phyloP scores from a whole-genome alignment of 2,797 vertebrate genomes.

The Falco berigora region DNA sequence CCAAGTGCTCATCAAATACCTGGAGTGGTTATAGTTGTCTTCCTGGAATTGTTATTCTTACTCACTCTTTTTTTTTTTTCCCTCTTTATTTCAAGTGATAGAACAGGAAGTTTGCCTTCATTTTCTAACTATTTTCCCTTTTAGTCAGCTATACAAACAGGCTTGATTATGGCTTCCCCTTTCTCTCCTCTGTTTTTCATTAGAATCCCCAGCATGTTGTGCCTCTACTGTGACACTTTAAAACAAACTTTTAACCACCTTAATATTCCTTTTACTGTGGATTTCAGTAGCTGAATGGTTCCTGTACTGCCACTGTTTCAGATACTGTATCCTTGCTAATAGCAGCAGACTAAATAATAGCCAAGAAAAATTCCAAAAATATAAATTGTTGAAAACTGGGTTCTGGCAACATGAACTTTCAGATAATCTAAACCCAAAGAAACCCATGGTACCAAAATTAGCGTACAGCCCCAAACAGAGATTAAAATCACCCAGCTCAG shows the following conservation, averaged over 20 bases:
- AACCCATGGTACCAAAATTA: background rate
- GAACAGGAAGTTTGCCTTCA: background rate
- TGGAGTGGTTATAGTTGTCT: background rate
- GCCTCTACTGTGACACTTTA: background rate
- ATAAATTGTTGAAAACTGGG: background rate
- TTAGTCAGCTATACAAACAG: background rate
- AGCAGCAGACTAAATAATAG: background rate
- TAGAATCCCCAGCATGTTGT: background rate
- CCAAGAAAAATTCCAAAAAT: background rate
- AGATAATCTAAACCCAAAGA: background rate
- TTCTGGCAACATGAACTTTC: background rate
- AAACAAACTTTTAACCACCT: background rate
- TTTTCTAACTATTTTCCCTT: background rate
- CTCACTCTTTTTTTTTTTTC: background rate
- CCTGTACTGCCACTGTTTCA: background rate
- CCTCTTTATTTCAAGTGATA: background rate
- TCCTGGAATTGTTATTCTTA: conserved; percentile 6
- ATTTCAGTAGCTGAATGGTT: background rate
- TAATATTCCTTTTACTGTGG: background rate
- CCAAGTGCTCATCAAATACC: background rate
- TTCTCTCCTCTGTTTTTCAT: background rate
- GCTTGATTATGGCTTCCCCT: background rate
- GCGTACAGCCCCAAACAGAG: background rate
- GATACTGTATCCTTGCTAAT: background rate
- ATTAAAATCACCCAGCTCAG: background rate